These are phyloP conservation scores for Polypedilum vanderplanki DNA, from an alignment of 1,140 invertebrate genomes.

Conservation along the genomic window DNA sequence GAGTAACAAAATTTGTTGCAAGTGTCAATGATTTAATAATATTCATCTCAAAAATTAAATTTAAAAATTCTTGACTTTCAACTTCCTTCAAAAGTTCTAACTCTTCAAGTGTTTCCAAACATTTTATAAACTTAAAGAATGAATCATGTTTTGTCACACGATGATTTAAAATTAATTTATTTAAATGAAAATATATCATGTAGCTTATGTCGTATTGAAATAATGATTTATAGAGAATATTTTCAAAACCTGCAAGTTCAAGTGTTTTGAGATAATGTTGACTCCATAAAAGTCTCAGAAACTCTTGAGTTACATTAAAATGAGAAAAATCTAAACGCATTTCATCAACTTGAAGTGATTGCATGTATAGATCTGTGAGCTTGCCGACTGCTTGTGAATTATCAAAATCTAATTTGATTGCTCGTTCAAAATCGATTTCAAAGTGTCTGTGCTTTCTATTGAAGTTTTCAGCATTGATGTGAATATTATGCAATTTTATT, in stretches of 20 bases:
- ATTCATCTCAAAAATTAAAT: constrained; percentile 17
- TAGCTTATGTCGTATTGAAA: constrained; percentile 16
- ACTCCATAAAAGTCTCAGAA: not conserved
- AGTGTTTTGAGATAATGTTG: not conserved
- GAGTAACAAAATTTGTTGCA: not conserved
- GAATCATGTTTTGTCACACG: not conserved
- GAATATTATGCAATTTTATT: not conserved
- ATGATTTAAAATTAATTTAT: not conserved
- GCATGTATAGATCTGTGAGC: not conserved
- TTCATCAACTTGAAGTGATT: not conserved
- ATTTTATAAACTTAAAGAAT: not conserved
- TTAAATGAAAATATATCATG: not conserved
- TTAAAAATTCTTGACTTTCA: constrained; percentile 1
- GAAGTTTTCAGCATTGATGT: not conserved
- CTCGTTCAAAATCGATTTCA: not conserved
- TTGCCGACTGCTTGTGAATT: not conserved
- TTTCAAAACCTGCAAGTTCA: not conserved
- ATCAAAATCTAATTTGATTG: not conserved
- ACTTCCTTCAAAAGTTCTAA: not conserved
- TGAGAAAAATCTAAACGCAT: not conserved
- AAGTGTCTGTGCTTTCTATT: not conserved
- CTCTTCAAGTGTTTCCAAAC: not conserved
- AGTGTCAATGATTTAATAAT: not conserved
- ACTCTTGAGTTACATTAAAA: constrained; percentile 5
- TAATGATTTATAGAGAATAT: not conserved